Evolutionary conservation across 2,797 vertebrate genomes (phyloP).

Genomic region (Hydrophis major): DNA sequence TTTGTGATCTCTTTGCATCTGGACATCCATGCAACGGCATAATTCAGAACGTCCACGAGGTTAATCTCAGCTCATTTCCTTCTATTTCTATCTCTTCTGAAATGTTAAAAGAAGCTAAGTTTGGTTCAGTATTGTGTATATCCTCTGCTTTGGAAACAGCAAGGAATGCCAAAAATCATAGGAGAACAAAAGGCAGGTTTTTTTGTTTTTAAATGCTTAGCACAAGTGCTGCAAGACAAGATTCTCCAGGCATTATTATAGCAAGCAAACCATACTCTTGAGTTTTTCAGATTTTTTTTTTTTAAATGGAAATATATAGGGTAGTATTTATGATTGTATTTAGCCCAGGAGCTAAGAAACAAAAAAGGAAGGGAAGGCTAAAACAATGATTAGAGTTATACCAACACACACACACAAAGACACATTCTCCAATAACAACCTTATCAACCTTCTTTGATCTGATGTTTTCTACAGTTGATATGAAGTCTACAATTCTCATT

Average conservation of each 20-base stretch:
- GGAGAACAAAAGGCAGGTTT: conserved; percentile 25
- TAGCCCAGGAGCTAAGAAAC: not conserved
- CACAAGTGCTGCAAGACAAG: not conserved
- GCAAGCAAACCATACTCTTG: not conserved
- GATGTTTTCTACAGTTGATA: not conserved
- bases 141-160: conserved; percentile 40
- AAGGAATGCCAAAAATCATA: conserved; percentile 31
- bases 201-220: not conserved
- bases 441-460: not conserved
- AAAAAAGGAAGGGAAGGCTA: not conserved
- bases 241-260: not conserved
- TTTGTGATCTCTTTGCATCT: not conserved
- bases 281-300: not conserved
- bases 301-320: not conserved
- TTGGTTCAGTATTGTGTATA: conserved; percentile 35
- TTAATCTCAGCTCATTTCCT: conserved; percentile 28
- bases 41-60: conserved; percentile 4
- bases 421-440: not conserved
- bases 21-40: not conserved
- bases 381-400: not conserved
- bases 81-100: conserved; percentile 21
- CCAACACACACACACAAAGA: not conserved
- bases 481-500: not conserved
- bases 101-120: conserved; percentile 35
- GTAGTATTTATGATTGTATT: not conserved